phyloP scores from a whole-genome alignment of 2,888 invertebrate species.

The Incurvaria masculella region DNA sequence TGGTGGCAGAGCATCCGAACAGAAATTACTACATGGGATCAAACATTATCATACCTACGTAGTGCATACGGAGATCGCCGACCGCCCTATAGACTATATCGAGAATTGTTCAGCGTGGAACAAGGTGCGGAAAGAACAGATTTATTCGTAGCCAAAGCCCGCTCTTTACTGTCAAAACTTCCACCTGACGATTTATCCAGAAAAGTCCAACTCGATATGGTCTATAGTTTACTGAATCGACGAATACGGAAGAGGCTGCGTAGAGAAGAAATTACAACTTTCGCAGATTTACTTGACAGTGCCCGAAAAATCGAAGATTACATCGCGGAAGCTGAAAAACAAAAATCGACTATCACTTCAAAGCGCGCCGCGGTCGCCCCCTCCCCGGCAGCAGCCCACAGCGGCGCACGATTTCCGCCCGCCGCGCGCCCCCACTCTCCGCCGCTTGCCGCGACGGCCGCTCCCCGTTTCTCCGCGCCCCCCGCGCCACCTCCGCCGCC shows the following conservation, averaged over 20 bases:
- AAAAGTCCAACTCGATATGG: conserved; percentile 12
- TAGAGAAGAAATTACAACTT: conserved; percentile 18
- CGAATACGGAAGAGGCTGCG: conserved; percentile 13
- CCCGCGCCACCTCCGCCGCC: too few species aligned
- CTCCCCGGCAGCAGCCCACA: background rate
- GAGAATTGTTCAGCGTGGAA: conserved; percentile 8
- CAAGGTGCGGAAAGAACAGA: conserved; percentile 10
- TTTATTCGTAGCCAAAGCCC: conserved; percentile 9
- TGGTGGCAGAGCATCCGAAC: conserved; percentile 15
- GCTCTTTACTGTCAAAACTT: conserved; percentile 11
- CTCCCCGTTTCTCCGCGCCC: too few species aligned
- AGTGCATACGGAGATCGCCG: conserved; percentile 8
- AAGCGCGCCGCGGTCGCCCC: background rate
- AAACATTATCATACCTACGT: conserved; percentile 7
- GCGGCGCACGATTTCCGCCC: too few species aligned
- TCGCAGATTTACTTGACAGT: conserved; percentile 4
- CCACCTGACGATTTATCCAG: conserved; percentile 7
- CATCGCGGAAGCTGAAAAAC: too few species aligned
- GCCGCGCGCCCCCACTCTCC: too few species aligned
- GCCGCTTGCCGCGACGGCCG: too few species aligned
- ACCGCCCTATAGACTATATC: conserved; percentile 11
- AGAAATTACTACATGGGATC: conserved; percentile 9
- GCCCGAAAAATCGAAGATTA: conserved; percentile 8
- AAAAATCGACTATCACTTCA: background rate
- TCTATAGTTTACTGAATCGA: conserved; percentile 12